phyloP scores from a whole-genome alignment of 2,888 invertebrate species.

The Neoitamus cyanurus region DNA sequence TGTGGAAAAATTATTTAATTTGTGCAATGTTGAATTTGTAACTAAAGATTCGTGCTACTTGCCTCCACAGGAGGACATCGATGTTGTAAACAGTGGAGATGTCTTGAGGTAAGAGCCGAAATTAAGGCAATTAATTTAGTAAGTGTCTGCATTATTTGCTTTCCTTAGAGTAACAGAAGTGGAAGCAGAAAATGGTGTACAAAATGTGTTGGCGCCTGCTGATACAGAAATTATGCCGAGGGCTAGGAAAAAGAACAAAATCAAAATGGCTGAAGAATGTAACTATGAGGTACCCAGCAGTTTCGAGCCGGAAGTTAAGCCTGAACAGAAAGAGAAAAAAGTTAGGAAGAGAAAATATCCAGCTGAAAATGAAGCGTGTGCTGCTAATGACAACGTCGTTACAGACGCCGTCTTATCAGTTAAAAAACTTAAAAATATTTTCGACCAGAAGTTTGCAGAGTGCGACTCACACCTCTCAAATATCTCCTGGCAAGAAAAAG shows the following conservation, averaged over 20 bases:
- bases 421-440: slow-evolving; percentile 7
- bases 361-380: neutral
- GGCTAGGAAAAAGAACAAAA: neutral
- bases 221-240: neutral
- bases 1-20: slow-evolving; percentile 35
- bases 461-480: neutral
- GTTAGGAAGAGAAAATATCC: neutral
- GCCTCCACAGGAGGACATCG: slow-evolving; percentile 8
- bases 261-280: neutral
- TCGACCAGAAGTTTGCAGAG: neutral
- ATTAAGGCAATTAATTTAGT: neutral
- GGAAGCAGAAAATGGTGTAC: neutral
- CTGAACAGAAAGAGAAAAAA: neutral
- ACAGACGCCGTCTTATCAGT: neutral
- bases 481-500: neutral
- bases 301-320: neutral
- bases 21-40: slow-evolving; percentile 8
- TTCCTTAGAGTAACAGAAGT: neutral
- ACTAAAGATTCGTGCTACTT: slow-evolving; percentile 34
- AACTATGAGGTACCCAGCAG: neutral
- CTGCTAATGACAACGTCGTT: neutral
- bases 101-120: neutral
- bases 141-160: neutral
- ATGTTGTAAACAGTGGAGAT: neutral
- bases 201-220: neutral